Conservation (phyloP, 2,888 invertebrate species). For the Plagiodera versicolora region DNA sequence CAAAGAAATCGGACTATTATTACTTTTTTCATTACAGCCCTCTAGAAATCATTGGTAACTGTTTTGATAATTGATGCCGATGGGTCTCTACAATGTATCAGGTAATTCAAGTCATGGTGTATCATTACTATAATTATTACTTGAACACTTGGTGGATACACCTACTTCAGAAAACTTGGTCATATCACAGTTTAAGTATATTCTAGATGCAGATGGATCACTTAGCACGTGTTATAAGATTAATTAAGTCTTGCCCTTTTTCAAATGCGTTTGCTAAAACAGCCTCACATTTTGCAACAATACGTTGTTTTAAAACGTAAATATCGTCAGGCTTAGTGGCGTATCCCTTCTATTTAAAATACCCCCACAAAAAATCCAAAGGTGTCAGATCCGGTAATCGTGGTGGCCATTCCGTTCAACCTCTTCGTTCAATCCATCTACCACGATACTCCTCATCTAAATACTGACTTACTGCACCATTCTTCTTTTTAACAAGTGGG, state of each 20-base stretch:
- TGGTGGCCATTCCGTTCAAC: too few relatives aligned
- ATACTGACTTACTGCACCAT: too few relatives aligned
- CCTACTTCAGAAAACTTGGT: neutral
- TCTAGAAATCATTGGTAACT: neutral
- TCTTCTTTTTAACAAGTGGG: too few relatives aligned
- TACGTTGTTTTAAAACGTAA: too few relatives aligned
- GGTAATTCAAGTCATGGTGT: neutral
- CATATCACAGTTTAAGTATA: neutral
- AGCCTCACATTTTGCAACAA: too few relatives aligned
- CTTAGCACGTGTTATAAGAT: neutral
- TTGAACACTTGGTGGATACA: neutral
- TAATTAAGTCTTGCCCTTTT: neutral
- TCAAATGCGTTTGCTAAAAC: too few relatives aligned
- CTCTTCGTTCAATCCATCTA: too few relatives aligned
- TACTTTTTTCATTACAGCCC: slow-evolving; percentile 19
- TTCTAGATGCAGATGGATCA: neutral
- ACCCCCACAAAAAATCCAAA: too few relatives aligned
- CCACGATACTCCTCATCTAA: too few relatives aligned
- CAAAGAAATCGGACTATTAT: slow-evolving; percentile 7
- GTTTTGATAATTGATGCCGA: slow-evolving; percentile 1
- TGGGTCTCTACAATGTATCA: neutral
- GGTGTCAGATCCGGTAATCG: too few relatives aligned
- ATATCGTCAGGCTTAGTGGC: too few relatives aligned
- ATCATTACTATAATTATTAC: neutral
- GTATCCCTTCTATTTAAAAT: too few relatives aligned